Evolutionary conservation across 2,888 invertebrate genomes (phyloP).

Genomic region (Leucozona laternaria): DNA sequence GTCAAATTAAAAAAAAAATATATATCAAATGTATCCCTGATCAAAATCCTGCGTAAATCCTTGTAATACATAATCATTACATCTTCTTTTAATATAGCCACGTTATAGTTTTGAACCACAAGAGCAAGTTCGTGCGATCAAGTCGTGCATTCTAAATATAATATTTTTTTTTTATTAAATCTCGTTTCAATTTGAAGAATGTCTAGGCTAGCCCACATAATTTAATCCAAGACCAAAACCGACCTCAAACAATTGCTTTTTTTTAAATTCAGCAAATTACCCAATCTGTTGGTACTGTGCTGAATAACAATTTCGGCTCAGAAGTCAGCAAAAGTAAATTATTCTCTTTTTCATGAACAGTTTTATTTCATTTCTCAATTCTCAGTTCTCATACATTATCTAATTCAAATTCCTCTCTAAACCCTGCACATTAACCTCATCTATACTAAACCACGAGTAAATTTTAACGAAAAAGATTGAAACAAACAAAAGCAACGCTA

Average conservation of each 20-base stretch:
- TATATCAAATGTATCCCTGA: too few species aligned
- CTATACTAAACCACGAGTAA: not conserved
- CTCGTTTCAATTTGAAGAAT: not conserved
- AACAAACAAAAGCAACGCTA: slow-evolving; percentile 52
- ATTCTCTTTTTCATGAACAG: not conserved
- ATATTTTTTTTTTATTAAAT: not conserved
- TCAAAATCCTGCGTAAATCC: too few species aligned
- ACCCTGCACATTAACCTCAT: not conserved
- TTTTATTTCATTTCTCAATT: not conserved
- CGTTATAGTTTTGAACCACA: too few species aligned
- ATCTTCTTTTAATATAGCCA: too few species aligned
- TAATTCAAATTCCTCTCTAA: slow-evolving; percentile 7
- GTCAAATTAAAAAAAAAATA: too few species aligned
- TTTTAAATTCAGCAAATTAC: not conserved
- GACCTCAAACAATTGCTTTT: not conserved
- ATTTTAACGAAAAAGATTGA: slow-evolving; percentile 47
- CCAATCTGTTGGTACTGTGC: not conserved
- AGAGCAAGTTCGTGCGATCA: too few species aligned
- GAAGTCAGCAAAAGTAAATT: not conserved
- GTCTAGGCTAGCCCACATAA: not conserved
- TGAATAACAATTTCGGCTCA: not conserved
- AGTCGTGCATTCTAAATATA: too few species aligned
- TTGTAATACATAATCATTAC: too few species aligned
- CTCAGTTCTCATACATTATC: not conserved
- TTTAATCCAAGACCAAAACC: slow-evolving; percentile 14